A percentile compares a stretch with the other conserved stretches of the same genome.
Conservation (phyloP, 2,113 vertebrate genomes). For the Sylvilagus bachmani region DNA sequence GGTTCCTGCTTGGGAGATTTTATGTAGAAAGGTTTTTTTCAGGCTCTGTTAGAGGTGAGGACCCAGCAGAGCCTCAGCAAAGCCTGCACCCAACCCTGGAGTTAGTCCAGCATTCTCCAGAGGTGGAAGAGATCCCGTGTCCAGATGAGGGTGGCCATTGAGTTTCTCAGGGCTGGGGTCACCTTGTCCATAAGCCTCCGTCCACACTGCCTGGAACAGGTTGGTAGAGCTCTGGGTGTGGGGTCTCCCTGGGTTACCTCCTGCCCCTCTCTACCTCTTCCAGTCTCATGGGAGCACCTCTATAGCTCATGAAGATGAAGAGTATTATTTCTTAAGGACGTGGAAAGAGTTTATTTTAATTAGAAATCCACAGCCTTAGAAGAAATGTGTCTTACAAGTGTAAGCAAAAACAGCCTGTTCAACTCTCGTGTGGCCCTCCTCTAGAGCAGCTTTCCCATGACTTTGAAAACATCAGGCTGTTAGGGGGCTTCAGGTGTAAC, state of each 20-base stretch:
- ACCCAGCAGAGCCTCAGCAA: constrained; percentile 32
- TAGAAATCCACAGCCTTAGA: constrained; percentile 62
- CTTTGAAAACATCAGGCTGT: constrained; percentile 74
- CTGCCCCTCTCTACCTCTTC: constrained; percentile 67
- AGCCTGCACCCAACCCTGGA: neutral
- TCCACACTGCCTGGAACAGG: constrained; percentile 44
- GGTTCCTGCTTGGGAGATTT: constrained; percentile 53
- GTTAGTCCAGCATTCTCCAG: neutral
- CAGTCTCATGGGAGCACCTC: constrained; percentile 58
- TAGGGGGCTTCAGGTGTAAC: neutral
- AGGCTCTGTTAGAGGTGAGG: neutral
- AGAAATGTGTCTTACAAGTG: constrained; percentile 67
- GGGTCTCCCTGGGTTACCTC: constrained; percentile 15
- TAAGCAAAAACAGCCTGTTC: constrained; percentile 52
- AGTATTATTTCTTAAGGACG: constrained; percentile 69
- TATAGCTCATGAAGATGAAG: constrained; percentile 61
- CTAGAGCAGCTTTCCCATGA: constrained; percentile 79
- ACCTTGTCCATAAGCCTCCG: constrained; percentile 41
- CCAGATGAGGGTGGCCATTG: constrained; percentile 6
- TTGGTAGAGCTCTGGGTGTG: constrained; percentile 33
- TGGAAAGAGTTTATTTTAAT: constrained; percentile 71
- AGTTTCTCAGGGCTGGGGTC: constrained; percentile 56
- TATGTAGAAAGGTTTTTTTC: constrained; percentile 48
- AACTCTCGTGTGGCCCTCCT: constrained; percentile 34
- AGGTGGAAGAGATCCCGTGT: neutral